Conservation (phyloP, 2,888 invertebrate genomes). For the Agrotis puta region DNA sequence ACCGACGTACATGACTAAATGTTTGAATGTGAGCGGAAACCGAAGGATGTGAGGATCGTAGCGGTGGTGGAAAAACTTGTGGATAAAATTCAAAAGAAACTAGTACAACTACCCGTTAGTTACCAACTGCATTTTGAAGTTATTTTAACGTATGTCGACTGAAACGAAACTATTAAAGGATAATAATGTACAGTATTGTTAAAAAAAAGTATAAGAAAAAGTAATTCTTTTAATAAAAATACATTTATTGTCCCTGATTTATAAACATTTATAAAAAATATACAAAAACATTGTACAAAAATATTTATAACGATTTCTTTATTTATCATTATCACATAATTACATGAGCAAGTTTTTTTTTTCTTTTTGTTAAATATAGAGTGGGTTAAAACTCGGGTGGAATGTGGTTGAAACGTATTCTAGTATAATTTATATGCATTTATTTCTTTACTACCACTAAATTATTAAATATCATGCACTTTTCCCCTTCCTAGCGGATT, state of each 20-base stretch:
- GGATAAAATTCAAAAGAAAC: no score
- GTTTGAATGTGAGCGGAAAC: no score
- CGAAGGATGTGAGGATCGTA: no score
- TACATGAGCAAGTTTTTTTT: constrained; percentile 56
- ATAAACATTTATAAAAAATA: constrained; percentile 82
- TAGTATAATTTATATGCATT: constrained; percentile 5
- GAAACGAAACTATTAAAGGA: neutral
- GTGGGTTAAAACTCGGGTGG: constrained; percentile 24
- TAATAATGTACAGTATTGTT: neutral
- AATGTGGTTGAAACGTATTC: constrained; percentile 35
- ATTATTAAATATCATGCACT: constrained; percentile 30
- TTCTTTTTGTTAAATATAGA: constrained; percentile 39
- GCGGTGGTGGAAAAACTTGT: no score
- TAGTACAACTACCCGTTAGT: neutral
- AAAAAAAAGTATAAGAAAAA: constrained; percentile 7
- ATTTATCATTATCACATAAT: constrained; percentile 71
- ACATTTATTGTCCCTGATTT: constrained; percentile 81
- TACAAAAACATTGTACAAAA: constrained; percentile 80
- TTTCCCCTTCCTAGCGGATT: neutral
- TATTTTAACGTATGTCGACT: neutral
- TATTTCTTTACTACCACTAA: neutral
- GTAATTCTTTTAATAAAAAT: constrained; percentile 68
- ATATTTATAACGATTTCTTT: constrained; percentile 73
- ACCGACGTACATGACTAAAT: no score
- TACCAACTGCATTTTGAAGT: neutral